A percentile compares a stretch with the other conserved stretches of the same genome.
phyloP scores from a whole-genome alignment of 2,113 vertebrate genomes.

The Mus pahari region DNA sequence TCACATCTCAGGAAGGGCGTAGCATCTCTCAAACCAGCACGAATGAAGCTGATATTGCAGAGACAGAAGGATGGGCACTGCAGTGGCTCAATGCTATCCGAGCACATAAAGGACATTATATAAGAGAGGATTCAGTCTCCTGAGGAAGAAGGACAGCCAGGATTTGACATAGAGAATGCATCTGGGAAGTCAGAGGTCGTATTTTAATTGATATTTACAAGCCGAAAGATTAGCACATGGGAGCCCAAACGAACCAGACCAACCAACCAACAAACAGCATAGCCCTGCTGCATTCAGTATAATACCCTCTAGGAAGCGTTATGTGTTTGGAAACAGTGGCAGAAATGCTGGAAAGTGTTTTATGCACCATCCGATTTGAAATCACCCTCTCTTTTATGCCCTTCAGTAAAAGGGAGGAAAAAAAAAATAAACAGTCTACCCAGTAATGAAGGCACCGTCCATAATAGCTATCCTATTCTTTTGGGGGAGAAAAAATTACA shows the following conservation, averaged over 20 bases:
- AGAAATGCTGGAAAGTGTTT: slow-evolving; percentile 53
- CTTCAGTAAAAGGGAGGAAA: slow-evolving; percentile 69
- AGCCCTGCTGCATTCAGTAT: slow-evolving; percentile 66
- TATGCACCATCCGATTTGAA: slow-evolving; percentile 73
- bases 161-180: not conserved
- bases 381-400: slow-evolving; percentile 70
- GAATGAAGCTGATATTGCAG: not conserved
- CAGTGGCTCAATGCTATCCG: not conserved
- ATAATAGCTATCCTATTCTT: slow-evolving; percentile 73
- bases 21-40: not conserved
- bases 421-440: slow-evolving; percentile 67
- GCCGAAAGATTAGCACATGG: slow-evolving; percentile 47
- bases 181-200: slow-evolving; percentile 35
- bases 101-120: not conserved
- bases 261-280: not conserved
- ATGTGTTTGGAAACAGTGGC: slow-evolving; percentile 57
- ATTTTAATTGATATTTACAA: slow-evolving; percentile 62
- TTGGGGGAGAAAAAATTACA: slow-evolving; percentile 45
- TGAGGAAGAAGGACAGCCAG: slow-evolving; percentile 50
- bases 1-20: not conserved
- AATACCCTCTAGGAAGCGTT: slow-evolving; percentile 59
- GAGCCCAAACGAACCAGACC: not conserved
- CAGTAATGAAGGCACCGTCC: slow-evolving; percentile 65
- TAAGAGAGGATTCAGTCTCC: not conserved
- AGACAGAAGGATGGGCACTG: not conserved